Conservation (phyloP, 2,888 invertebrate species). For the Mesochorus sp. region DNA sequence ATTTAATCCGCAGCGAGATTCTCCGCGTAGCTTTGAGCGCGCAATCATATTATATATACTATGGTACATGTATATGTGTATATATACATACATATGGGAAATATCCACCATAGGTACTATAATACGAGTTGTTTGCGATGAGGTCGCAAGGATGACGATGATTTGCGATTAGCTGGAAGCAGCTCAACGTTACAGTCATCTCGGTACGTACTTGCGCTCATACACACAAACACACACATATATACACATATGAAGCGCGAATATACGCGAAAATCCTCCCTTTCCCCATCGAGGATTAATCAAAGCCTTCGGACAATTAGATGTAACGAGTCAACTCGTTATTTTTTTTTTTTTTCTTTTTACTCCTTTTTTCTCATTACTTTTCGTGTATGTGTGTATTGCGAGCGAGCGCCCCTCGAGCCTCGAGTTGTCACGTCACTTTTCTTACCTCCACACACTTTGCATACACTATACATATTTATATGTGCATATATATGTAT, state of each 20-base stretch:
- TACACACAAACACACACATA: background rate
- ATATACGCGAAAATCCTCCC: conserved; percentile 29
- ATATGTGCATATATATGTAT: background rate
- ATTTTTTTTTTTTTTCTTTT: conserved; percentile 9
- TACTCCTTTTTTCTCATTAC: background rate
- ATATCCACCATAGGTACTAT: conserved; percentile 9
- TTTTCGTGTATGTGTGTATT: background rate
- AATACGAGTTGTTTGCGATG: conserved; percentile 62
- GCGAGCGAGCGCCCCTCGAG: conserved; percentile 26
- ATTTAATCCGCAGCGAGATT: conserved; percentile 58
- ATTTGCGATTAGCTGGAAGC: conserved; percentile 63
- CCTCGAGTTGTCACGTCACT: conserved; percentile 59
- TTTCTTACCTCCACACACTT: conserved; percentile 43
- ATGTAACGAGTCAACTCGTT: conserved; percentile 56
- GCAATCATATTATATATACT: conserved; percentile 53
- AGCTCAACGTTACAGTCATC: conserved; percentile 33
- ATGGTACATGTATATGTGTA: background rate
- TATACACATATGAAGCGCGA: background rate
- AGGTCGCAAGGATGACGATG: conserved; percentile 60
- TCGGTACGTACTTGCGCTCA: conserved; percentile 1
- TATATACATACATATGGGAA: background rate
- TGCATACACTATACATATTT: conserved; percentile 15
- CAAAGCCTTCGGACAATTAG: conserved; percentile 60
- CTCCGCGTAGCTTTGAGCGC: conserved; percentile 54
- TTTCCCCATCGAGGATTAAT: conserved; percentile 56